These are phyloP conservation scores for Euclidia mi DNA, from an alignment of 2,888 invertebrate genomes.

Conservation along the genomic window DNA sequence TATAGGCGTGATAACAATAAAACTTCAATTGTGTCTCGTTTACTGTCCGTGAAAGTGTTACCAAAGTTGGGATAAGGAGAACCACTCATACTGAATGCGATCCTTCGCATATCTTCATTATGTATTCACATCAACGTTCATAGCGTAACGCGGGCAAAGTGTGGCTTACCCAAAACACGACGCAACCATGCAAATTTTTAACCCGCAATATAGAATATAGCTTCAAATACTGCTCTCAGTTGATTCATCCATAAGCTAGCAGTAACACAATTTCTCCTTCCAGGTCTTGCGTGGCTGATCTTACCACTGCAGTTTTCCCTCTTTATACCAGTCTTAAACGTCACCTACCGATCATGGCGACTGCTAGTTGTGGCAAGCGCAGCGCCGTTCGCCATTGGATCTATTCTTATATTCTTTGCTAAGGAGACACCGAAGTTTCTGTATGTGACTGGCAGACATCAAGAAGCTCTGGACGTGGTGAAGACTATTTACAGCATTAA, in stretches of 20 bases:
- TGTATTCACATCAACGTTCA: no score
- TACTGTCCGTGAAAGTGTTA: no score
- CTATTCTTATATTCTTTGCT: slow-evolving; percentile 89
- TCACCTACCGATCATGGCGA: slow-evolving; percentile 93
- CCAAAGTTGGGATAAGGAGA: no score
- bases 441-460: slow-evolving; percentile 89
- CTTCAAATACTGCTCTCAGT: no score
- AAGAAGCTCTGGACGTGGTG: slow-evolving; percentile 88
- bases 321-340: slow-evolving; percentile 79
- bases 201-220: no score
- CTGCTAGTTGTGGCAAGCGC: slow-evolving; percentile 92
- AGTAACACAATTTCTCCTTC: slow-evolving; percentile 32
- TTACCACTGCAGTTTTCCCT: slow-evolving; percentile 90
- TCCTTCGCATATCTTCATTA: no score
- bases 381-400: slow-evolving; percentile 91
- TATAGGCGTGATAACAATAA: no score
- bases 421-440: slow-evolving; percentile 96
- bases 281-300: slow-evolving; percentile 92
- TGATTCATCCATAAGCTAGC: background rate
- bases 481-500: slow-evolving; percentile 77
- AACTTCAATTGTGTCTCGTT: no score
- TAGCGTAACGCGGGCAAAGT: no score
- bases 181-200: no score
- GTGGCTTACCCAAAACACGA: no score
- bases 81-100: no score